These are phyloP conservation scores for Erythrocercus mccallii DNA, from an alignment of 2,113 vertebrate species.

Conservation along the genomic window DNA sequence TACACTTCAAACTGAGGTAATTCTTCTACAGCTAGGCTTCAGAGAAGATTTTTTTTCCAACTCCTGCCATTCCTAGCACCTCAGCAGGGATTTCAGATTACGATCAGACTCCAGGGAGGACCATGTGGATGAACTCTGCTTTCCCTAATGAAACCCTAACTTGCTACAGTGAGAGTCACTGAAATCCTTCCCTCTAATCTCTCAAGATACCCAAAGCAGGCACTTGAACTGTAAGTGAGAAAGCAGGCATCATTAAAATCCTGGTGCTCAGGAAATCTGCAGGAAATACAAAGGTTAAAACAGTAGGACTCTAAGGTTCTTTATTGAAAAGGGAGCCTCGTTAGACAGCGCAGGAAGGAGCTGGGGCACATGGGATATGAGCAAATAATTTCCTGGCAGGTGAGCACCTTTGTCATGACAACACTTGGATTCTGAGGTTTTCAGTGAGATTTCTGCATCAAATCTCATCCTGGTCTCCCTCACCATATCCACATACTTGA, in stretches of 20 bases:
- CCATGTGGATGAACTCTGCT: not conserved
- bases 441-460: not conserved
- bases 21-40: not conserved
- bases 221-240: not conserved
- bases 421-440: not conserved
- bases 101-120: slow-evolving; percentile 26
- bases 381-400: not conserved
- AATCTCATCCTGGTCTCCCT: not conserved
- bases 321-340: not conserved
- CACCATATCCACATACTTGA: not conserved
- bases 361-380: not conserved
- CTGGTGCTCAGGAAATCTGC: not conserved
- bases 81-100: slow-evolving; percentile 50
- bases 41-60: slow-evolving; percentile 1
- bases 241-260: slow-evolving; percentile 19
- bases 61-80: slow-evolving; percentile 33
- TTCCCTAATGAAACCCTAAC: slow-evolving; percentile 8
- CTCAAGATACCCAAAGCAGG: not conserved
- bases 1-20: not conserved
- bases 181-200: not conserved
- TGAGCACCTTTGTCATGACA: not conserved
- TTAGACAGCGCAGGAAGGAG: not conserved
- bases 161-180: not conserved
- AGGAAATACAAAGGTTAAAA: slow-evolving; percentile 1
- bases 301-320: not conserved